Conservation (phyloP, 2,888 invertebrate species). For the Apotomis betuletana region DNA sequence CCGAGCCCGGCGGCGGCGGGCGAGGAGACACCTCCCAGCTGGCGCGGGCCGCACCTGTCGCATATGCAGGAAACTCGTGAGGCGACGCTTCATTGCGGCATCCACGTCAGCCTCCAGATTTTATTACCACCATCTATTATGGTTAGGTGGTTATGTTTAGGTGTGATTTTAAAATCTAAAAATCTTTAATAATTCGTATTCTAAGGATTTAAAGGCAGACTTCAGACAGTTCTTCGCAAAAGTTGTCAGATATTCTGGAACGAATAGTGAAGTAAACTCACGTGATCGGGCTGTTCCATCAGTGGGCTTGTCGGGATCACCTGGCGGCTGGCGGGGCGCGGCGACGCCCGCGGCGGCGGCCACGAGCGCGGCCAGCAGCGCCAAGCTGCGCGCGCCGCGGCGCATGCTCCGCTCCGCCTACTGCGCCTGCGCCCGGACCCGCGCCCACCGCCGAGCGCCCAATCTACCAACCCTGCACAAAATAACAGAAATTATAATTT, state of each 20-base stretch:
- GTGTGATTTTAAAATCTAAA: too few relatives aligned
- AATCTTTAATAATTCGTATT: too few relatives aligned
- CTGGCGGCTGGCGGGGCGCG: slow-evolving; percentile 38
- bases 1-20: slow-evolving; percentile 45
- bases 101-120: too few relatives aligned
- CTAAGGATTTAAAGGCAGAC: too few relatives aligned
- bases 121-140: too few relatives aligned
- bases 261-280: not conserved
- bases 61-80: too few relatives aligned
- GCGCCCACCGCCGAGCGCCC: slow-evolving; percentile 11
- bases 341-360: slow-evolving; percentile 44
- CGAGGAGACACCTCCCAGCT: slow-evolving; percentile 41
- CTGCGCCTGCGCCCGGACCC: slow-evolving; percentile 20
- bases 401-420: slow-evolving; percentile 33
- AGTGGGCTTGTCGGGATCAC: slow-evolving; percentile 43
- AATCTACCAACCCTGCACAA: slow-evolving; percentile 30
- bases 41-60: slow-evolving; percentile 29
- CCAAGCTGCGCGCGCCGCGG: slow-evolving; percentile 46
- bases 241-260: not conserved
- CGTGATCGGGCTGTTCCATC: slow-evolving; percentile 37
- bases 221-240: too few relatives aligned
- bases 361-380: slow-evolving; percentile 53
- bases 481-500: too few relatives aligned
- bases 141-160: too few relatives aligned
- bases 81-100: too few relatives aligned